Percentiles rank a stretch among this genome's conserved stretches.
Conservation (phyloP, 2,888 invertebrate species). For the Ennomos erosarius region DNA sequence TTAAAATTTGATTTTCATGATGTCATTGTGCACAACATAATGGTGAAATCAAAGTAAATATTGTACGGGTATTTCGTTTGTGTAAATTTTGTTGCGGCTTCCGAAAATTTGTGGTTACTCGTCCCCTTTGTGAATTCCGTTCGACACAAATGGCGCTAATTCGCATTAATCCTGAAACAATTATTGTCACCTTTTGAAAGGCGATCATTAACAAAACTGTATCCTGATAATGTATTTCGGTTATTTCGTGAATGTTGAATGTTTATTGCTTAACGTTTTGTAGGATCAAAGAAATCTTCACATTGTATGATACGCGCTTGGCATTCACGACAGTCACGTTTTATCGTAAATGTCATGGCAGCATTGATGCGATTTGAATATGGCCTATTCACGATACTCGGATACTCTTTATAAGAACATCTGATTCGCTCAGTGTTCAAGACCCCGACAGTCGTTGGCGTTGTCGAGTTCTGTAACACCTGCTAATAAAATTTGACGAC, state of each 20-base stretch:
- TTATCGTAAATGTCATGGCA: slow-evolving; percentile 35
- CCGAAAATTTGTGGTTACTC: slow-evolving; percentile 35
- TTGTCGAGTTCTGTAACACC: slow-evolving; percentile 36
- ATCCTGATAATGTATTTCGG: too few relatives aligned
- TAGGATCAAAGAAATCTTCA: slow-evolving; percentile 20
- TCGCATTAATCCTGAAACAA: slow-evolving; percentile 26
- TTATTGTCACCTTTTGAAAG: slow-evolving; percentile 25
- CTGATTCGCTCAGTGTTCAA: slow-evolving; percentile 31
- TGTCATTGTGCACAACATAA: slow-evolving; percentile 33
- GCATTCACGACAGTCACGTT: slow-evolving; percentile 53
- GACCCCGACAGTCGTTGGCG: slow-evolving; percentile 25
- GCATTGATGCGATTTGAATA: slow-evolving; percentile 40
- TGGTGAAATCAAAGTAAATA: slow-evolving; percentile 30
- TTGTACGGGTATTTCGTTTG: slow-evolving; percentile 30
- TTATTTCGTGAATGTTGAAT: background rate
- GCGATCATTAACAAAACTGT: slow-evolving; percentile 3
- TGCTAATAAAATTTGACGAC: slow-evolving; percentile 43
- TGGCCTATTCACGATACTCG: slow-evolving; percentile 33
- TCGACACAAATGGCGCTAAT: slow-evolving; percentile 28
- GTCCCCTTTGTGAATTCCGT: slow-evolving; percentile 29
- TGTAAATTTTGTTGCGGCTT: slow-evolving; percentile 36
- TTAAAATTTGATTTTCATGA: slow-evolving; percentile 20
- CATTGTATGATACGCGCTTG: slow-evolving; percentile 36
- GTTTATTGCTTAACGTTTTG: background rate
- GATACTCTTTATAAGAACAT: slow-evolving; percentile 35